A percentile compares a stretch with the other conserved stretches of the same genome.
phyloP scores from a whole-genome alignment of 2,113 vertebrate species.

The Lepisosteus osseus region DNA sequence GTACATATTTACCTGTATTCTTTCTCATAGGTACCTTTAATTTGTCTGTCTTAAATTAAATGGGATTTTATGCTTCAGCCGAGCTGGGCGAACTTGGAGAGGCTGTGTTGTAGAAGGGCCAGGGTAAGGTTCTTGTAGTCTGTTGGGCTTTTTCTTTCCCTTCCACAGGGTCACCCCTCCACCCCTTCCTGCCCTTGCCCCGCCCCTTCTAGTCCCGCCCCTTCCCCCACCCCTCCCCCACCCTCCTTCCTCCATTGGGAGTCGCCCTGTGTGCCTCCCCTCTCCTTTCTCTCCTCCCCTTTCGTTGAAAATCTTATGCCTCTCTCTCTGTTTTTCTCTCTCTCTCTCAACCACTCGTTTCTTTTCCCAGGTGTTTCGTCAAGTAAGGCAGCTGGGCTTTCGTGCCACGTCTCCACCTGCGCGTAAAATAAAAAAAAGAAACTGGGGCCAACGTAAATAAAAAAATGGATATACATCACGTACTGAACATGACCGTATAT shows the following conservation, averaged over 20 bases:
- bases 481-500: slow-evolving; percentile 70
- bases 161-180: slow-evolving; percentile 64
- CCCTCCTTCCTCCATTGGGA: slow-evolving; percentile 55
- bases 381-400: slow-evolving; percentile 76
- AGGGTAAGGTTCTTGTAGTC: slow-evolving; percentile 97
- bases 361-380: slow-evolving; percentile 87
- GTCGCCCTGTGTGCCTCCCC: slow-evolving; percentile 58
- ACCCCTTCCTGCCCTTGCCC: slow-evolving; percentile 35
- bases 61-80: slow-evolving; percentile 84
- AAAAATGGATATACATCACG: slow-evolving; percentile 59
- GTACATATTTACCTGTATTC: slow-evolving; percentile 95
- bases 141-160: slow-evolving; percentile 79
- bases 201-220: slow-evolving; percentile 37
- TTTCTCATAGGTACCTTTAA: slow-evolving; percentile 98
- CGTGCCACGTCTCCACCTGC: slow-evolving; percentile 55
- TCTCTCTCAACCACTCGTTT: slow-evolving; percentile 85
- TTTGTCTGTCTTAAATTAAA: slow-evolving; percentile 98
- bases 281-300: slow-evolving; percentile 53
- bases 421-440: slow-evolving; percentile 56
- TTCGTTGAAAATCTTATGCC: slow-evolving; percentile 63
- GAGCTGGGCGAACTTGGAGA: slow-evolving; percentile 80
- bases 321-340: slow-evolving; percentile 70
- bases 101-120: slow-evolving; percentile 83
- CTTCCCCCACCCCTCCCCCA: slow-evolving; percentile 47
- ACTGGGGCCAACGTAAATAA: slow-evolving; percentile 51